Percentiles rank a stretch among this genome's conserved stretches.
These are phyloP conservation scores for Tyrannus savana DNA, from an alignment of 2,113 vertebrate species.

Conservation along the genomic window DNA sequence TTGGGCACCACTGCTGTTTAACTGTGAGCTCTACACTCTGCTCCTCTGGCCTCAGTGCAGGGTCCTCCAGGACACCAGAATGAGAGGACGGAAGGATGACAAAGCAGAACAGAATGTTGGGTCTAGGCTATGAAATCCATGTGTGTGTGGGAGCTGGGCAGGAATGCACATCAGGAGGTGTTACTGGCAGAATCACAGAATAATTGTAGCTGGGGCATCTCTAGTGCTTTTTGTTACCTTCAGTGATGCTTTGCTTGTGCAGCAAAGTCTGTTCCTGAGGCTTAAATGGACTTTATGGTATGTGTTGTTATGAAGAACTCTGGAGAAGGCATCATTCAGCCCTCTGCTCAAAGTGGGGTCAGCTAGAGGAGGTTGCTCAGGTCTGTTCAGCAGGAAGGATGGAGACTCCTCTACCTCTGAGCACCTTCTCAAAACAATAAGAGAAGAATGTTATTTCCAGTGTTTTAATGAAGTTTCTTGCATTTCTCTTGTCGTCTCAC, in stretches of 20 bases:
- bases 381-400: neutral
- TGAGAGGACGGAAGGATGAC: neutral
- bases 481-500: neutral
- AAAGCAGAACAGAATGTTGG: accelerated
- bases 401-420: neutral
- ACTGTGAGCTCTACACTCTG: neutral
- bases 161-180: neutral
- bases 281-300: too few species aligned
- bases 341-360: neutral
- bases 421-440: neutral
- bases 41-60: neutral
- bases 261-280: too few species aligned
- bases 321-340: neutral
- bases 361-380: neutral
- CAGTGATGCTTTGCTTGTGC: too few species aligned
- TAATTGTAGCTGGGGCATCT: neutral
- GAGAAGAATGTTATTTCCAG: neutral
- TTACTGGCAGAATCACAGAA: neutral
- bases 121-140: neutral
- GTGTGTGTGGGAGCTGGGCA: neutral
- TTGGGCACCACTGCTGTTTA: neutral
- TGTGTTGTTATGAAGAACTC: neutral
- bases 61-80: neutral
- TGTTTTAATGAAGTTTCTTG: neutral
- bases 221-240: too few species aligned